These are phyloP conservation scores for Lithophane socia DNA, from an alignment of 2,888 invertebrate species.

Conservation along the genomic window DNA sequence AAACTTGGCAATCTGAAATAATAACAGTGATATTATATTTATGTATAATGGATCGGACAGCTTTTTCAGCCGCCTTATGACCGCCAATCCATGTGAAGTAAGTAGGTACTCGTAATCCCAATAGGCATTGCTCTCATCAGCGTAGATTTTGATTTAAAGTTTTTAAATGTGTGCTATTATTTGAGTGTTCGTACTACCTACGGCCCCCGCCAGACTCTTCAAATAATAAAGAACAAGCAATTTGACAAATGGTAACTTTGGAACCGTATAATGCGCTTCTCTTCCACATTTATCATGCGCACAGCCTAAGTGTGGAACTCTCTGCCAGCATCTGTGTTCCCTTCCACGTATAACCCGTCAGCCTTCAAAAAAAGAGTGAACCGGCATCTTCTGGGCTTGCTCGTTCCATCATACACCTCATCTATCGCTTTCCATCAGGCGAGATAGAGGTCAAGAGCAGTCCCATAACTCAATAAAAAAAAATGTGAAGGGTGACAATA, in stretches of 20 bases:
- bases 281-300: too few species aligned
- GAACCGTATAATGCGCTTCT: not conserved
- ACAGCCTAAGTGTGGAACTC: too few species aligned
- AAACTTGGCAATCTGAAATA: constrained; percentile 32
- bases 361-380: too few species aligned
- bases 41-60: not conserved
- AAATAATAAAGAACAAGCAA: constrained; percentile 10
- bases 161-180: not conserved
- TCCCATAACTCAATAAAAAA: too few species aligned
- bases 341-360: too few species aligned
- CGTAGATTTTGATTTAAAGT: not conserved
- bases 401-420: too few species aligned
- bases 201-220: not conserved
- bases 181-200: not conserved
- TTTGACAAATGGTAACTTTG: not conserved
- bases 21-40: constrained; percentile 15
- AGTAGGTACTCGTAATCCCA: too few species aligned
- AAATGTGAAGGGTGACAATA: constrained; percentile 45
- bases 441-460: too few species aligned
- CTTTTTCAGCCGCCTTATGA: not conserved
- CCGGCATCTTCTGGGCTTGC: too few species aligned
- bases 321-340: too few species aligned
- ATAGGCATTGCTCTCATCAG: too few species aligned
- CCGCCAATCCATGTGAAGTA: not conserved
- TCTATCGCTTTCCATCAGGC: too few species aligned